Evolutionary conservation across 2,888 invertebrate genomes (phyloP).

Genomic region (Chymomyza caudatula): DNA sequence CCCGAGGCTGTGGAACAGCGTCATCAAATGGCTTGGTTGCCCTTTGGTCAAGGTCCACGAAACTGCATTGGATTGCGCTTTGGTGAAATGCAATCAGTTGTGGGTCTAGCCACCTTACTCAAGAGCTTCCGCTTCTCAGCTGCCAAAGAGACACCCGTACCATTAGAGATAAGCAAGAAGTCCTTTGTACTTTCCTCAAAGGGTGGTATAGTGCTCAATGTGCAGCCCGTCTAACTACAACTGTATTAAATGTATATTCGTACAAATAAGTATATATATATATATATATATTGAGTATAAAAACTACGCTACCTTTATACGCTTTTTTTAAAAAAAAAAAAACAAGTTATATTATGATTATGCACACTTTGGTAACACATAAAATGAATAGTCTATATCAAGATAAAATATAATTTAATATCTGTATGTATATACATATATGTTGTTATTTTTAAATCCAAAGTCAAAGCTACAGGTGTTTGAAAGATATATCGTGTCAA

Average conservation of each 20-base stretch:
- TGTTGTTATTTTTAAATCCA: too few species aligned
- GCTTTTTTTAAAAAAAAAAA: too few species aligned
- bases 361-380: too few species aligned
- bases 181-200: slow-evolving; percentile 56
- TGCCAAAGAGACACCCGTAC: slow-evolving; percentile 54
- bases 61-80: slow-evolving; percentile 77
- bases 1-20: slow-evolving; percentile 65
- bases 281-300: too few species aligned
- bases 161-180: slow-evolving; percentile 53
- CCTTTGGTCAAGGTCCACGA: slow-evolving; percentile 74
- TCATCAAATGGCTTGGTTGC: slow-evolving; percentile 64
- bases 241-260: neutral
- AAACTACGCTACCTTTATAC: neutral
- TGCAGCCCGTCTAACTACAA: slow-evolving; percentile 39
- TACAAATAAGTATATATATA: too few species aligned
- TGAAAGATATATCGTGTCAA: too few species aligned
- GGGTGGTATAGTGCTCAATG: slow-evolving; percentile 64
- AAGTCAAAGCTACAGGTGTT: too few species aligned
- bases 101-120: slow-evolving; percentile 65
- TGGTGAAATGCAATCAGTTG: slow-evolving; percentile 72
- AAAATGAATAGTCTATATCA: too few species aligned
- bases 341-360: too few species aligned
- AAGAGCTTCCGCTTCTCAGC: slow-evolving; percentile 63
- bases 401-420: too few species aligned
- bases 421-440: too few species aligned